A percentile compares a stretch with the other conserved stretches of the same genome.
These are phyloP conservation scores for Homarus americanus DNA, from an alignment of 1,140 invertebrate species.

Conservation along the genomic window DNA sequence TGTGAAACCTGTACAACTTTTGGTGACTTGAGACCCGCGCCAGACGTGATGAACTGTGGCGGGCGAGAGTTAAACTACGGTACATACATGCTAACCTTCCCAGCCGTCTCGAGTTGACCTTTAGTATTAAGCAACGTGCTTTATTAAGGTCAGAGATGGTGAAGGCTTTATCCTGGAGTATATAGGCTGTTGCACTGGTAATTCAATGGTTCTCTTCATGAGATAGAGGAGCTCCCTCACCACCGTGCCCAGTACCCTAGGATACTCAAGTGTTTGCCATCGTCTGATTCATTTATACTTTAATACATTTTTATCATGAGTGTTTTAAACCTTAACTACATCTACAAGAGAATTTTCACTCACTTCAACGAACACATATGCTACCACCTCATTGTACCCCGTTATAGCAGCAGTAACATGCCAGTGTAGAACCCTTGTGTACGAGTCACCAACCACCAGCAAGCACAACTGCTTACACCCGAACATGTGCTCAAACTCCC, in stretches of 20 bases:
- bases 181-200: too few relatives aligned
- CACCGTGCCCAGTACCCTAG: neutral
- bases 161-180: neutral
- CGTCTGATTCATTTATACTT: neutral
- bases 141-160: neutral
- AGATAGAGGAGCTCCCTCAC: too few relatives aligned
- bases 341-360: neutral
- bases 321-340: neutral
- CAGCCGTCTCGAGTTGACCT: neutral
- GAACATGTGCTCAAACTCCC: too few relatives aligned
- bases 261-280: neutral
- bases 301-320: neutral
- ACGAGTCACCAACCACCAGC: too few relatives aligned
- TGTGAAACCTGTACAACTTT: neutral
- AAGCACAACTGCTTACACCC: too few relatives aligned
- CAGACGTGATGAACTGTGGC: too few relatives aligned
- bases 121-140: neutral
- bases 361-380: neutral
- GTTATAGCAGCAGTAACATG: too few relatives aligned
- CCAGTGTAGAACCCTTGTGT: too few relatives aligned
- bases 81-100: neutral
- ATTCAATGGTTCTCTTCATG: too few relatives aligned
- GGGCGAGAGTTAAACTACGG: too few relatives aligned
- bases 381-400: neutral
- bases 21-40: too few relatives aligned